Base-by-base conservation (phyloP, 2,113 vertebrate genomes). In the Chaenogobius annularis region DNA sequence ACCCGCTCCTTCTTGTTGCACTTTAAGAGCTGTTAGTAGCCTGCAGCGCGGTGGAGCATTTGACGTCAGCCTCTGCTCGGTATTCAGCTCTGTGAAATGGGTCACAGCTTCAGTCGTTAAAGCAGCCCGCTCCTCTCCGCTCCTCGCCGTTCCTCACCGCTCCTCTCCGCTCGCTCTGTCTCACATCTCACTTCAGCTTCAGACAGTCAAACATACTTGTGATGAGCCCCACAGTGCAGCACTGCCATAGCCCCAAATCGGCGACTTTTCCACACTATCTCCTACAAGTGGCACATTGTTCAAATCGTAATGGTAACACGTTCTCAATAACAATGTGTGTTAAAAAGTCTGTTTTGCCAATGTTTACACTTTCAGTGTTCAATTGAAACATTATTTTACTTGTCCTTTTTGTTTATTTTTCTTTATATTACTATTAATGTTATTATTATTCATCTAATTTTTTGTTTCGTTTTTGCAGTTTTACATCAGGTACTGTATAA, bases 1-100 rank as follows among this genome's bases (percentile, higher is more conserved):
- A 15, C 76, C 77, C 67, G 15, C 37, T 77, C 82, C 71, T 67
- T 81, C 71, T 67, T 73, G 71, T 67, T 50, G 72, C 77, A 83
- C 83, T 75, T 71, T 50, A 72, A 84, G 68, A 81, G 77, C 78
- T 71, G 80, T 72, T 83, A 15, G 83, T 84, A 73, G 77, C 87
- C 89, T 73, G 81, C 85, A 89, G 89, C 69, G 66, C 80, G 75
- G 70, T 5, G 72, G 78, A 80, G 85, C 44, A 31, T 87, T 87
- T 90, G 86, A 90, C 87, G 86, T 88, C 90, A 90, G 81, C 81
- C 62, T 62, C 87, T 90, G 87, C 81, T 91, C 87, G 87, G 89
- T 88, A 90, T 91, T 90, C 90, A 73, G 87, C 90, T 87, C 78
- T 80, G 82, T 87, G 82, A 90, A 90, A 81, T 91, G 87, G 90